Conservation (phyloP, 1,140 invertebrate species). For the Zaprionus capensis region DNA sequence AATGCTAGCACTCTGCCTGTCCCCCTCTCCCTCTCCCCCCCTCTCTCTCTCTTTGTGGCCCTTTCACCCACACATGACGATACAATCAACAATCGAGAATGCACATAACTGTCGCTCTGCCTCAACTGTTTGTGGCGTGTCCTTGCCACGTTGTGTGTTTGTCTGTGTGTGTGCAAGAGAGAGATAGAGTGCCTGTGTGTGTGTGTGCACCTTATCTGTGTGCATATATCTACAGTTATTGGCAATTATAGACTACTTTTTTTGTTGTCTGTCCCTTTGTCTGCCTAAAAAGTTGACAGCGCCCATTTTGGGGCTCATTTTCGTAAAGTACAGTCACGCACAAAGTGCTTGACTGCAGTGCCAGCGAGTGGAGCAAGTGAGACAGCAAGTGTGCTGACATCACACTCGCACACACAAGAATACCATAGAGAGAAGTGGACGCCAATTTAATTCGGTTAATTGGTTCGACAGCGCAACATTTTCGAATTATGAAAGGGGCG, state of each 20-base stretch:
- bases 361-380: background rate
- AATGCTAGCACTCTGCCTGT: background rate
- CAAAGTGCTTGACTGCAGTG: slow-evolving; percentile 3
- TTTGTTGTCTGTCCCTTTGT: slow-evolving; percentile 19
- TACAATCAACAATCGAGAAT: slow-evolving; percentile 42
- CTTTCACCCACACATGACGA: slow-evolving; percentile 19
- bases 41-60: background rate
- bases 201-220: slow-evolving; percentile 22
- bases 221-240: slow-evolving; percentile 58
- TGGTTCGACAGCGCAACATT: background rate
- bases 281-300: slow-evolving; percentile 22
- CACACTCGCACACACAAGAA: background rate
- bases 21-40: background rate
- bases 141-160: background rate
- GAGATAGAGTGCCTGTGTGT: background rate
- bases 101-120: slow-evolving; percentile 44
- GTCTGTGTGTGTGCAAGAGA: background rate
- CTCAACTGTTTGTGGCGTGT: slow-evolving; percentile 8
- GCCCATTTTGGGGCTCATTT: background rate
- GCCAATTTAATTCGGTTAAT: slow-evolving; percentile 1
- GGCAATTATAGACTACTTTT: slow-evolving; percentile 67
- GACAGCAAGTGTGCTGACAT: background rate
- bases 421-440: background rate
- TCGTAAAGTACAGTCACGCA: slow-evolving; percentile 38
- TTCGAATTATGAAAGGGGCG: background rate